These are phyloP conservation scores for Leptobrachium ailaonicum DNA, from an alignment of 2,113 vertebrate species.

Conservation along the genomic window DNA sequence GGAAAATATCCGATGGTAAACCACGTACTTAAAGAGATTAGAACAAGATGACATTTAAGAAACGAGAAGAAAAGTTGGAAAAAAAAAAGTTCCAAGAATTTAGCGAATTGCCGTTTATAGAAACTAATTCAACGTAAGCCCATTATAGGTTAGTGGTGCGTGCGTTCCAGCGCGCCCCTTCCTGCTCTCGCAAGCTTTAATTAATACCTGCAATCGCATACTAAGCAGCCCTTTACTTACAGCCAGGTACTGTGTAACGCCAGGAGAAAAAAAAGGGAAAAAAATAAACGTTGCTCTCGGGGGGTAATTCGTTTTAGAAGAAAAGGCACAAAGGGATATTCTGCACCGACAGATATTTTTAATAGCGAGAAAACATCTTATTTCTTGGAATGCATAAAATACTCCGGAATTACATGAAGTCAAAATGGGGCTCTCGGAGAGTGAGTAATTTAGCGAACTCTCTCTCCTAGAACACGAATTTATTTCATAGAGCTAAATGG, in stretches of 20 bases:
- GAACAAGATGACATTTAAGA: no score
- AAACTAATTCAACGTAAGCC: no score
- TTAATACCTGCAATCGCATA: neutral
- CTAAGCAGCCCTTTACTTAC: slow-evolving; percentile 34
- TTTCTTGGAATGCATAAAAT: slow-evolving; percentile 48
- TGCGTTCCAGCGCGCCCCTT: no score
- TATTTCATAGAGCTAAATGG: slow-evolving; percentile 65
- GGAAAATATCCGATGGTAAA: no score
- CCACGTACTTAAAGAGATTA: no score
- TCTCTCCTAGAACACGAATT: slow-evolving; percentile 56
- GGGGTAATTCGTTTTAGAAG: slow-evolving; percentile 35
- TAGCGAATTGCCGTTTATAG: no score
- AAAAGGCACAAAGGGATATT: slow-evolving; percentile 34
- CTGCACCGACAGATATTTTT: slow-evolving; percentile 30
- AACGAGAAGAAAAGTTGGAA: no score
- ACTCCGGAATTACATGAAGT: slow-evolving; percentile 56
- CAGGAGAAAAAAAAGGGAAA: no score
- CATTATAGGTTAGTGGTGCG: no score
- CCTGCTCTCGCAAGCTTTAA: no score
- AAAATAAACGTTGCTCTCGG: slow-evolving; percentile 18
- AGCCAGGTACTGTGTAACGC: slow-evolving; percentile 22
- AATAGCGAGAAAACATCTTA: slow-evolving; percentile 34
- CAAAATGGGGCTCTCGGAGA: slow-evolving; percentile 54
- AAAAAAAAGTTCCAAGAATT: no score
- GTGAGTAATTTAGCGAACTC: slow-evolving; percentile 60